Evolutionary conservation across 2,888 invertebrate genomes (phyloP).

Genomic region (Pogonocherus hispidulus): DNA sequence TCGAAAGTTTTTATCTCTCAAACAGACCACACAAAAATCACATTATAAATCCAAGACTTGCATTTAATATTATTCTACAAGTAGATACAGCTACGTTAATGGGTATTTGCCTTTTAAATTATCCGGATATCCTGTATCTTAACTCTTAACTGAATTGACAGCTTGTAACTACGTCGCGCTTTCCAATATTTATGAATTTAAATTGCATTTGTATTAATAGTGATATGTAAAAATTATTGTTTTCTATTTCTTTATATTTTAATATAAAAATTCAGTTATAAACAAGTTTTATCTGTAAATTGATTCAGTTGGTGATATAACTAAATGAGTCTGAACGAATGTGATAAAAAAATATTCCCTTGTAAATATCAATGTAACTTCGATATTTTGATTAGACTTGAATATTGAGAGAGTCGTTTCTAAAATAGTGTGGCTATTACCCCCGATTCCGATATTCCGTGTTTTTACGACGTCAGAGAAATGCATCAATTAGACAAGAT

Average conservation of each 20-base stretch:
- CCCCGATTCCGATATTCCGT: too few species aligned
- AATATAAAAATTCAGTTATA: slow-evolving; percentile 9
- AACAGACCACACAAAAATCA: neutral
- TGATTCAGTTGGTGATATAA: slow-evolving; percentile 23
- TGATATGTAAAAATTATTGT: neutral
- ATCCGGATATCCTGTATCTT: slow-evolving; percentile 7
- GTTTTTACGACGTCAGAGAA: too few species aligned
- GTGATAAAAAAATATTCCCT: too few species aligned
- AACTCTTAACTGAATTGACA: neutral
- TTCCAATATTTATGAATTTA: neutral
- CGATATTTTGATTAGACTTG: too few species aligned
- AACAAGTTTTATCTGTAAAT: slow-evolving; percentile 17
- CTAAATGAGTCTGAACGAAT: too few species aligned
- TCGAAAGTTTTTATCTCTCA: too few species aligned
- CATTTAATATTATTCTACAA: neutral
- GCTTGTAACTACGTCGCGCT: neutral
- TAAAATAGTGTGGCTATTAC: too few species aligned
- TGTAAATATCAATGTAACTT: too few species aligned
- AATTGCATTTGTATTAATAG: neutral
- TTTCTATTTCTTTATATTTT: slow-evolving; percentile 6
- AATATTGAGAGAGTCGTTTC: too few species aligned
- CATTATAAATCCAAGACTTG: neutral
- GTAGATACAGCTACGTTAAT: neutral
- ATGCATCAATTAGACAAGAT: too few species aligned
- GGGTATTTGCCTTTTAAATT: neutral